Evolutionary conservation across 2,113 vertebrate genomes (phyloP), one percentile per base, ranked within the genome.

Genomic region (Cochlearius cochlearius): DNA sequence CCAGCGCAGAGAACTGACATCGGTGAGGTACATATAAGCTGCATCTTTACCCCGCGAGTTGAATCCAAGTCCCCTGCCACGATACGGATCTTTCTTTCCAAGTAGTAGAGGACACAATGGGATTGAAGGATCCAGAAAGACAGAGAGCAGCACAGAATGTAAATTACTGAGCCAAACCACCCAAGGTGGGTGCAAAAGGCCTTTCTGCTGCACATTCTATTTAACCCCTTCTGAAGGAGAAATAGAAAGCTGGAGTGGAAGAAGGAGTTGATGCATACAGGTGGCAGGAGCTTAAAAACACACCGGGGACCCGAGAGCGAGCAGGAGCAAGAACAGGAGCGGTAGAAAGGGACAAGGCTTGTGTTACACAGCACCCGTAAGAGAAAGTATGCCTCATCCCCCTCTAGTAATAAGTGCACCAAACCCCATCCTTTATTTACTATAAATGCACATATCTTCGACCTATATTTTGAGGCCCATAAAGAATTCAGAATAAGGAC

Each of bases 401-500:
- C 60, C 15, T 58, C 39, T 15, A 76, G 39, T 17, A 49, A 15
- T 12, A 55, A 25, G 22, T 6, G 32, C 60, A 60, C 52, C 60
- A 81, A 41, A 53, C 7, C 13, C 62, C 14, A 63, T 23, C 38
- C 45, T 73, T 80, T 60, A 73, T 49, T 60, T 55, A n/a, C 29
- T 55, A 15, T 3, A 64, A 4, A 30, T 1, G 4, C 53, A 79
- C 22, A 4, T 60, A 47, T 86, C 76, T 88, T 73, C 60, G 71
- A 93, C 87, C 85, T 95, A 86, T 59, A 86, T 94, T 92, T 83
- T 93, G n/a, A 93, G 27, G 85, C 53, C 74, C 39, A 29, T 69
- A 72, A 93, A 62, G 53, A 92, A 91, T 38, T 71, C 62, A 94
- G 67, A 90, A 93, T 49, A 90, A 56, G 58, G 69, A 72, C 36